phyloP scores from a whole-genome alignment of 2,113 vertebrate genomes.

The Chinchilla lanigera region DNA sequence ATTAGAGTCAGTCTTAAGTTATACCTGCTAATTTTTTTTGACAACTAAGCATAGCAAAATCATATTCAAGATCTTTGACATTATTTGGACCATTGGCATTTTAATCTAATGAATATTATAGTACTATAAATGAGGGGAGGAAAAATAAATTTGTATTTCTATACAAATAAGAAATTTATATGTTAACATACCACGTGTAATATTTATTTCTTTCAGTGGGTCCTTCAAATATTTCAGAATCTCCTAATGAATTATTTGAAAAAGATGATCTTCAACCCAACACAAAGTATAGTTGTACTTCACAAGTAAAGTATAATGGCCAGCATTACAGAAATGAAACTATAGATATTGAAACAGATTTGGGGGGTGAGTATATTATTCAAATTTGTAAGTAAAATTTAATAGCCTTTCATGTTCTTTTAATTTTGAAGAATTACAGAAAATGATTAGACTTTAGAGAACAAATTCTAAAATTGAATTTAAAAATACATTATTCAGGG shows the following conservation, averaged over 20 bases:
- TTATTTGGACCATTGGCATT: background rate
- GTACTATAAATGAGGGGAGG: background rate
- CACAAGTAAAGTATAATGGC: rapidly evolving
- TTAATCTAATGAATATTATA: background rate
- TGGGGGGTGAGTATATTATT: constrained; percentile 85
- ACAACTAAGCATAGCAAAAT: background rate
- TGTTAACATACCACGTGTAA: background rate
- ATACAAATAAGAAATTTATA: background rate
- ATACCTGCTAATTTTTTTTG: background rate
- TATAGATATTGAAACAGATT: rapidly evolving
- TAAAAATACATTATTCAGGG: background rate
- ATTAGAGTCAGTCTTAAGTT: background rate
- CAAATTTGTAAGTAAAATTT: background rate
- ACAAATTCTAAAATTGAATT: background rate
- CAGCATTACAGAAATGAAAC: rapidly evolving
- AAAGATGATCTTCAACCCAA: rapidly evolving
- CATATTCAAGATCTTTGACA: background rate
- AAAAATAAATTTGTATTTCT: background rate
- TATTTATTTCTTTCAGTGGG: constrained; percentile 1
- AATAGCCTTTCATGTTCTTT: background rate
- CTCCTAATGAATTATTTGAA: rapidly evolving
- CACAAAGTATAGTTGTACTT: rapidly evolving
- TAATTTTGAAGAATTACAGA: background rate
- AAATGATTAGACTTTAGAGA: background rate
- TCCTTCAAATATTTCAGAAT: rapidly evolving